A percentile compares a stretch with the other conserved stretches of the same genome.
Conservation (phyloP, 2,888 invertebrate genomes). For the Amiota mariae region DNA sequence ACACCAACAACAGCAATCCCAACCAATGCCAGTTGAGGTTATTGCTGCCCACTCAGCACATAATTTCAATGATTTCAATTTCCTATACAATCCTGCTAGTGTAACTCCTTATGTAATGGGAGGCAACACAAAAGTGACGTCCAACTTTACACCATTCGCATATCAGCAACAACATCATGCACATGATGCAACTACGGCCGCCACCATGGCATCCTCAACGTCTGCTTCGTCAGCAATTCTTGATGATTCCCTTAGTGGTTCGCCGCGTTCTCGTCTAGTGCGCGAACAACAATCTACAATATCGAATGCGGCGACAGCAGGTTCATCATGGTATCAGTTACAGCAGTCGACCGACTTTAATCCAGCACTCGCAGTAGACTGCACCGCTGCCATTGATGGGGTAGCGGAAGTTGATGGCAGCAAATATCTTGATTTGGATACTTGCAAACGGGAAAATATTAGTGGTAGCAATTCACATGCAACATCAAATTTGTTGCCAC, state of each 20-base stretch:
- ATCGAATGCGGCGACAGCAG: constrained; percentile 38
- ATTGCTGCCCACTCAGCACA: not conserved
- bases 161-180: constrained; percentile 42
- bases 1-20: constrained; percentile 33
- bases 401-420: constrained; percentile 53
- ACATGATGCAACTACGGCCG: constrained; percentile 64
- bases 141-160: constrained; percentile 31
- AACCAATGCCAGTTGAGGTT: constrained; percentile 16
- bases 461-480: constrained; percentile 49
- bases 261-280: constrained; percentile 4
- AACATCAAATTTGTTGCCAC: constrained; percentile 39
- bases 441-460: constrained; percentile 67
- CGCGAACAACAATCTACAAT: constrained; percentile 32
- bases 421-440: constrained; percentile 72
- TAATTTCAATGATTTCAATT: constrained; percentile 54
- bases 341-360: constrained; percentile 64
- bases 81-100: constrained; percentile 53
- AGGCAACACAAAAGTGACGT: constrained; percentile 23
- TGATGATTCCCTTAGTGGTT: constrained; percentile 38
- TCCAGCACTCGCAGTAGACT: constrained; percentile 62
- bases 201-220: constrained; percentile 65
- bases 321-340: constrained; percentile 51
- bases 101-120: constrained; percentile 35
- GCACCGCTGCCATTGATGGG: constrained; percentile 63
- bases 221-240: constrained; percentile 41